A percentile compares a stretch with the other conserved stretches of the same genome.
phyloP scores from a whole-genome alignment of 2,113 vertebrate genomes.

The Pseudopodoces humilis region DNA sequence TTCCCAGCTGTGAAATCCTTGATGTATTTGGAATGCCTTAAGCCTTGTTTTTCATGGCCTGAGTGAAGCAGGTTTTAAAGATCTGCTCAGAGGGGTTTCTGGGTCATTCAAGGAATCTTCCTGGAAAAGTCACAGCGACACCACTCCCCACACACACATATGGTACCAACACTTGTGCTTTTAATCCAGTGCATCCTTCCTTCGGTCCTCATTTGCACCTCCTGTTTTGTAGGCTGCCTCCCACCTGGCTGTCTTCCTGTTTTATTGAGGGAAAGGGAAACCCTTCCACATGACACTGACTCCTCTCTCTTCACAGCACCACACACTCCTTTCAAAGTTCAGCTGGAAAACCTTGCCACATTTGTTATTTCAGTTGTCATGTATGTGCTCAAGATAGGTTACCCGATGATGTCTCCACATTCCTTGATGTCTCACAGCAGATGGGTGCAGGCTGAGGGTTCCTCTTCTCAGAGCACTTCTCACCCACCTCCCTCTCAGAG shows the following conservation, averaged over 20 bases:
- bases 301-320: neutral
- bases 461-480: neutral
- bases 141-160: neutral
- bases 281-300: neutral
- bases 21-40: neutral
- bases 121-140: conserved; percentile 24
- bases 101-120: conserved; percentile 41
- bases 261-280: conserved; percentile 17
- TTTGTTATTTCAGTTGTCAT: neutral
- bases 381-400: neutral
- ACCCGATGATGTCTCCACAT: neutral
- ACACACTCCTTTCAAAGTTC: neutral
- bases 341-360: neutral
- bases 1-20: neutral
- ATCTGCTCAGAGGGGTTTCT: neutral
- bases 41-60: neutral
- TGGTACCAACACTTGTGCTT: conserved; percentile 63
- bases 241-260: conserved; percentile 12
- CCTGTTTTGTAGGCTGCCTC: conserved; percentile 38
- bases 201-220: neutral
- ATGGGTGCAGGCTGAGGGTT: neutral
- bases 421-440: neutral
- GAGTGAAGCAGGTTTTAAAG: neutral
- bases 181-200: conserved; percentile 35
- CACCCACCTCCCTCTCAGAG: neutral